These are phyloP conservation scores for Chymomyza caudatula DNA, from an alignment of 2,888 invertebrate species.

Conservation along the genomic window DNA sequence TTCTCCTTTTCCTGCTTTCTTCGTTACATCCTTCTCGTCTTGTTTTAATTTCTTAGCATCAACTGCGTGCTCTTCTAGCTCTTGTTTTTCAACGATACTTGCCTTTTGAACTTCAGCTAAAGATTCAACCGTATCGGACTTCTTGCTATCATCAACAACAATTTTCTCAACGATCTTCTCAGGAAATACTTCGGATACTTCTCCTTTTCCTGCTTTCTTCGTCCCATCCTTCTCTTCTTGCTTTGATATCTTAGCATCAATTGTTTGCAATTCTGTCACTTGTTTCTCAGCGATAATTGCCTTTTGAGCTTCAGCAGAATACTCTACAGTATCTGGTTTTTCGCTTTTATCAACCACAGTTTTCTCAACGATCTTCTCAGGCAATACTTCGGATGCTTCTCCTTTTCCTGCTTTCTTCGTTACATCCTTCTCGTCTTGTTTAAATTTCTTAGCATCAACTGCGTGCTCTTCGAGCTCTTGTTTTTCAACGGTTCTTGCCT, in stretches of 20 bases:
- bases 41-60: conserved; percentile 8
- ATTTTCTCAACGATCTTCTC: conserved; percentile 12
- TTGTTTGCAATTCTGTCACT: conserved; percentile 6
- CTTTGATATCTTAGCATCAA: conserved; percentile 5
- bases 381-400: conserved; percentile 17
- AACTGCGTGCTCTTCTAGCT: conserved; percentile 3
- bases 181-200: conserved; percentile 16
- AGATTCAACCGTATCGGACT: conserved; percentile 14
- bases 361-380: conserved; percentile 15
- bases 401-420: conserved; percentile 2
- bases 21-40: neutral
- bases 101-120: conserved; percentile 17
- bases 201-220: conserved; percentile 3
- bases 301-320: conserved; percentile 1
- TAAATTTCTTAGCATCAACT: conserved; percentile 33
- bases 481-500: conserved; percentile 4
- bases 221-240: neutral
- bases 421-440: conserved; percentile 23
- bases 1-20: conserved; percentile 7
- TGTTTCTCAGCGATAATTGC: neutral
- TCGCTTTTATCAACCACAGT: neutral
- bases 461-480: conserved; percentile 43
- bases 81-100: neutral
- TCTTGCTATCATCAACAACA: conserved; percentile 23
- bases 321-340: conserved; percentile 3